Conservation (phyloP, 2,797 vertebrate genomes). For the Anolis apletophallus region DNA sequence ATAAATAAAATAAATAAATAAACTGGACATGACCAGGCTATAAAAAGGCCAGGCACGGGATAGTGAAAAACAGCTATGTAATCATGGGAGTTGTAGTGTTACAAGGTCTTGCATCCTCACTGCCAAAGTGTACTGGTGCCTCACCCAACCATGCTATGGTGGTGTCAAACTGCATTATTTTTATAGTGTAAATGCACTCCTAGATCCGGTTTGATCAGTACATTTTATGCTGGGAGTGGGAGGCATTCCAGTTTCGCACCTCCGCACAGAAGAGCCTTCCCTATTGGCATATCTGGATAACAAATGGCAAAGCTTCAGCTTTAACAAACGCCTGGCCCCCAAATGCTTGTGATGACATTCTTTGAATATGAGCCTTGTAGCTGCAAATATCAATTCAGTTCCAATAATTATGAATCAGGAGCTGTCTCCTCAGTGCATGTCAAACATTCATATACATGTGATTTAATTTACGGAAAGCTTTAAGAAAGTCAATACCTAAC, state of each 20-base stretch:
- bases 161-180: too few species aligned
- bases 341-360: neutral
- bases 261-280: neutral
- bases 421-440: conserved; percentile 26
- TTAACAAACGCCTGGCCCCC: neutral
- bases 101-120: too few species aligned
- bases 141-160: too few species aligned
- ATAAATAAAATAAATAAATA: too few species aligned
- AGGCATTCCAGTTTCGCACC: neutral
- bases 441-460: conserved; percentile 25
- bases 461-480: neutral
- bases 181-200: too few species aligned
- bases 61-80: too few species aligned
- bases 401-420: conserved; percentile 40
- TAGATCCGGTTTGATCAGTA: too few species aligned
- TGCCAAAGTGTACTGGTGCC: too few species aligned
- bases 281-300: neutral
- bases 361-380: conserved; percentile 8
- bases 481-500: conserved; percentile 45
- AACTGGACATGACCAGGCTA: too few species aligned
- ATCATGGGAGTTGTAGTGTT: too few species aligned
- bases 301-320: neutral
- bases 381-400: conserved; percentile 27
- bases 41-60: too few species aligned
- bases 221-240: neutral